A percentile compares a stretch with the other conserved stretches of the same genome.
Evolutionary conservation across 2,797 vertebrate genomes (phyloP).

Genomic region (Columba guinea): DNA sequence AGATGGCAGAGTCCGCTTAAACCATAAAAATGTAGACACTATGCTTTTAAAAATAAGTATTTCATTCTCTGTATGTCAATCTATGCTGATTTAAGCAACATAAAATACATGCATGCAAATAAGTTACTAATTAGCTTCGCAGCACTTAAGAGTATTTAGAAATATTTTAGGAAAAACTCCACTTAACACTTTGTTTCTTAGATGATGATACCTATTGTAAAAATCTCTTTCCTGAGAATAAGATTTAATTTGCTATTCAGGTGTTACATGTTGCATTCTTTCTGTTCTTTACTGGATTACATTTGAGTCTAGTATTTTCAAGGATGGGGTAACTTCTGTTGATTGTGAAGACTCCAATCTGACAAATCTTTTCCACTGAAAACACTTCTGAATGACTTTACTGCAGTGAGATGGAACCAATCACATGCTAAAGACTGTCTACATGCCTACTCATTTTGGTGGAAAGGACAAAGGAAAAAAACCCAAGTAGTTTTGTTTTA

Average conservation of each 20-base stretch:
- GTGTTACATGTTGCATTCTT: background rate
- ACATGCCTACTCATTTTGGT: background rate
- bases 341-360: background rate
- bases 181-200: background rate
- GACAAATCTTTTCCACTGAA: background rate
- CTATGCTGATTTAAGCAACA: background rate
- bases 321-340: background rate
- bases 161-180: background rate
- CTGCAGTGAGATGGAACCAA: background rate
- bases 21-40: background rate
- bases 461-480: background rate
- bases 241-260: background rate
- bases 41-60: background rate
- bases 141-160: background rate
- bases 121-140: background rate
- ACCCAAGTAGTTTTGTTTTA: background rate
- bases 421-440: background rate
- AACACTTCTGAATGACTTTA: background rate
- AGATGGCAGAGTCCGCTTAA: background rate
- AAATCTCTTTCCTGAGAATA: background rate
- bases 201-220: background rate
- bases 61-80: background rate
- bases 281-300: background rate
- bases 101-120: background rate
- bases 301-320: background rate